Percentiles rank a stretch among this genome's conserved stretches.
These are phyloP conservation scores for Amia ocellicauda DNA, from an alignment of 2,113 vertebrate species.

Conservation along the genomic window DNA sequence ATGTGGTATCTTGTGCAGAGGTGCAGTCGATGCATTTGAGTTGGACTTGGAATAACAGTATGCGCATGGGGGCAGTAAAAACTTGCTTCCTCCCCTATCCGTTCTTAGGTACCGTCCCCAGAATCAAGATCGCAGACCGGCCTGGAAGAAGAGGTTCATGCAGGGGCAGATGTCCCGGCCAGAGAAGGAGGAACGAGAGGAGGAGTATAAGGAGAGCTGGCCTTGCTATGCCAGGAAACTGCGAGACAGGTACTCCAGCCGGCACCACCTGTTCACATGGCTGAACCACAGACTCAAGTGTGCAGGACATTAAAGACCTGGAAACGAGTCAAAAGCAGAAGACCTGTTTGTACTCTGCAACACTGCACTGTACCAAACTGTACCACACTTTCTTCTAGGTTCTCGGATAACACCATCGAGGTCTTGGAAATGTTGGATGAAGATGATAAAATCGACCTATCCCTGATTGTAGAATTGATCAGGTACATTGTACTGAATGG, in stretches of 20 bases:
- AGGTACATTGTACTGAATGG: constrained; percentile 84
- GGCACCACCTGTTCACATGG: neutral
- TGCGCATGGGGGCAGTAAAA: no score
- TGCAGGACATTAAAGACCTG: neutral
- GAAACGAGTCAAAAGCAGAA: no score
- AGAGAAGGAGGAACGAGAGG: constrained; percentile 87
- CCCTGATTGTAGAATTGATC: constrained; percentile 85
- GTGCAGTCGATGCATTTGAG: no score
- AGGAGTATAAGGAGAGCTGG: constrained; percentile 84
- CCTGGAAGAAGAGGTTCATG: constrained; percentile 82
- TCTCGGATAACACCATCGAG: constrained; percentile 77
- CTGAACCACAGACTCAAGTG: neutral
- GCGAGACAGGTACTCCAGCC: constrained; percentile 58
- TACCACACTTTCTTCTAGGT: constrained; percentile 71
- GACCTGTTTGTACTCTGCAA: neutral
- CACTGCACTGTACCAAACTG: no score
- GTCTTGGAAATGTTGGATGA: constrained; percentile 77
- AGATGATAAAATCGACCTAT: constrained; percentile 91
- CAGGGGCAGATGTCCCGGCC: constrained; percentile 73
- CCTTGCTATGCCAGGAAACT: constrained; percentile 75
- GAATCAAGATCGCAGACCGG: constrained; percentile 62
- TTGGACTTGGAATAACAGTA: no score
- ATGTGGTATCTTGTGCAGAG: no score
- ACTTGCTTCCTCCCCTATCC: no score
- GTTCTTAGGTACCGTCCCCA: constrained; percentile 69